These are phyloP conservation scores for Diorhabda elongata DNA, from an alignment of 1,140 invertebrate genomes.

Conservation along the genomic window DNA sequence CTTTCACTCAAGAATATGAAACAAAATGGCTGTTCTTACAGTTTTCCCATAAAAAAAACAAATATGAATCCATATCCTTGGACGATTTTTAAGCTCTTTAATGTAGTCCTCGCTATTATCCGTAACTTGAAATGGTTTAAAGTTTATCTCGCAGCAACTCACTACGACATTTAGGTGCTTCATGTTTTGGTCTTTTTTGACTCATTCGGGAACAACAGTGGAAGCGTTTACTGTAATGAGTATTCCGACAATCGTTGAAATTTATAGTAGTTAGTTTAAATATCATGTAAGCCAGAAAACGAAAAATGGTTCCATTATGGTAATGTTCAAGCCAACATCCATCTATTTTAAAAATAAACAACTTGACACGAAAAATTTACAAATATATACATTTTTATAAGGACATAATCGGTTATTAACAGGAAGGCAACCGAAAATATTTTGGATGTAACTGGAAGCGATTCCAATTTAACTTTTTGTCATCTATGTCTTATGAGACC, in stretches of 20 bases:
- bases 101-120: background rate
- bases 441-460: no score
- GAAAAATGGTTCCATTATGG: slow-evolving; percentile 4
- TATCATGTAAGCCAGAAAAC: background rate
- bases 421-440: no score
- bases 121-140: background rate
- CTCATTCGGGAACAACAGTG: background rate
- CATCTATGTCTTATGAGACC: no score
- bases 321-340: background rate
- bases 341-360: background rate
- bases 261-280: slow-evolving; percentile 3
- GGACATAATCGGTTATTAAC: no score
- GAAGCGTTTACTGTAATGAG: slow-evolving; percentile 8
- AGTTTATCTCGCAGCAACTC: background rate
- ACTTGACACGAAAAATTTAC: no score
- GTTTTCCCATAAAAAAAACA: no score
- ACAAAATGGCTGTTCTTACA: no score
- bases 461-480: no score
- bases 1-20: no score
- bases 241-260: slow-evolving; percentile 6
- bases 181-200: slow-evolving; percentile 6
- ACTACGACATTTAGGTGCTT: background rate
- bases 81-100: slow-evolving; percentile 5
- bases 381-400: no score
- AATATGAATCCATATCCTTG: background rate